Evolutionary conservation across 2,113 vertebrate species (phyloP), one percentile per base, ranked within the genome.

Genomic region (Microtus richardsoni): DNA sequence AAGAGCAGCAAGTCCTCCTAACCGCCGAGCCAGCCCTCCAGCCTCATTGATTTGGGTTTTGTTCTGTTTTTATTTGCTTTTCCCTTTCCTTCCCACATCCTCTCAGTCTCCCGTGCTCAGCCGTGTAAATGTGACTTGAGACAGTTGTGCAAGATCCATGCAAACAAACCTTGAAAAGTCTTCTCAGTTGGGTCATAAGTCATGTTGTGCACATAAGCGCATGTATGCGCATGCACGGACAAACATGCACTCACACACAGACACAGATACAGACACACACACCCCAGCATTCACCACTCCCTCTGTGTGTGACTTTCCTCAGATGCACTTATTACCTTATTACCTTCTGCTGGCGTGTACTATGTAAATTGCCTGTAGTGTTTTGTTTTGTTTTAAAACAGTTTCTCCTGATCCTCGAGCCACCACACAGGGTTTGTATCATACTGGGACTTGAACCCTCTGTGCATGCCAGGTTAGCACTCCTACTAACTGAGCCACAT

Each of bases 171-270:
- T 21, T 91, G 64, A 52, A 33, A 66, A 22, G 19, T n/a, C 39
- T 77, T 71, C 58, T 58, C 49, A 22, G 12, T 14, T 39, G 71
- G 71, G 58, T 88, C 16, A 49, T 70, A 7, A 39, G 74, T 54
- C 44, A 62, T n/a, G n/a, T 0, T 22, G 41, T 49, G n/a, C 8
- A 0, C 17, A 7, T 70, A 26, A 13, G 41, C 9, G 0, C 11
- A 1, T 36, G 26, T 17, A n/a, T 39, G 19, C 17, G 22, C 71
- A 33, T 12, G 26, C 47, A 62, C 11, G 33, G 41, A 33, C 28
- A 13, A 0, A 1, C 44, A 68, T 11, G 5, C 64, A 6, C 64
- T 11, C 12, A 52, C 49, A 78, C 28, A 68, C 10, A 11, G 1
- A 2, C 21, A 49, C 47, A 49, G 47, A 49, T 49, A 49, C 10